Percentiles rank a stretch among this genome's conserved stretches.
These are phyloP conservation scores for Acromyrmex heyeri DNA, from an alignment of 1,140 invertebrate species.

Conservation along the genomic window DNA sequence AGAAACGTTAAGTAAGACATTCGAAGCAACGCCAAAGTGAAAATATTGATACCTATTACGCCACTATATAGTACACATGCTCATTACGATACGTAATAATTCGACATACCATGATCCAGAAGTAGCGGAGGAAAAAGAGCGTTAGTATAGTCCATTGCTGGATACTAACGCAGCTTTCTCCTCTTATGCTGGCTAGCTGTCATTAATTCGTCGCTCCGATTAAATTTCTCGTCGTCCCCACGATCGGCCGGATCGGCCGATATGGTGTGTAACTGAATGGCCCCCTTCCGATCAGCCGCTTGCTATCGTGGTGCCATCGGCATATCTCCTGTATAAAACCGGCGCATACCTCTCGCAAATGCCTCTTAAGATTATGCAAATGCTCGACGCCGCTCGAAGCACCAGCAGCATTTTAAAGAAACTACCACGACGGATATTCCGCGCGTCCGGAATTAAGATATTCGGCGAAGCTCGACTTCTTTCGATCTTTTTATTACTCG, in stretches of 20 bases:
- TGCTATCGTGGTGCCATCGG: slow-evolving; percentile 64
- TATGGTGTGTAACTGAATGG: slow-evolving; percentile 36
- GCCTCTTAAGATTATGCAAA: slow-evolving; percentile 74
- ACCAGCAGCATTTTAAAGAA: slow-evolving; percentile 56
- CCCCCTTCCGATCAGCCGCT: slow-evolving; percentile 20
- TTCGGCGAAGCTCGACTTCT: slow-evolving; percentile 52
- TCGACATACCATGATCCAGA: slow-evolving; percentile 52
- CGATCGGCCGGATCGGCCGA: neutral
- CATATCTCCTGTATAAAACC: slow-evolving; percentile 53
- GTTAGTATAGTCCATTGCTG: neutral
- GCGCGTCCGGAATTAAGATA: slow-evolving; percentile 67
- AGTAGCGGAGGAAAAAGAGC: slow-evolving; percentile 26
- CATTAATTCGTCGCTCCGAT: slow-evolving; percentile 67
- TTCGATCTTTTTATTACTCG: slow-evolving; percentile 29
- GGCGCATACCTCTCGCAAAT: slow-evolving; percentile 54
- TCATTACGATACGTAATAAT: slow-evolving; percentile 51
- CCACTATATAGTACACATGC: slow-evolving; percentile 5
- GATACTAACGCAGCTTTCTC: slow-evolving; percentile 54
- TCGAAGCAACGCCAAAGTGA: neutral
- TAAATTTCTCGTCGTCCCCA: slow-evolving; percentile 53
- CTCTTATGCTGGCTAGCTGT: slow-evolving; percentile 39
- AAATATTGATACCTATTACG: slow-evolving; percentile 28
- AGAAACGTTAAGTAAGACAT: neutral
- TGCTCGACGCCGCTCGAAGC: slow-evolving; percentile 49
- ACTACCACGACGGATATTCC: slow-evolving; percentile 24